Evolutionary conservation across 1,140 invertebrate genomes (phyloP), one percentile per base, ranked within the genome.

Genomic region (Drosophila tropicalis): DNA sequence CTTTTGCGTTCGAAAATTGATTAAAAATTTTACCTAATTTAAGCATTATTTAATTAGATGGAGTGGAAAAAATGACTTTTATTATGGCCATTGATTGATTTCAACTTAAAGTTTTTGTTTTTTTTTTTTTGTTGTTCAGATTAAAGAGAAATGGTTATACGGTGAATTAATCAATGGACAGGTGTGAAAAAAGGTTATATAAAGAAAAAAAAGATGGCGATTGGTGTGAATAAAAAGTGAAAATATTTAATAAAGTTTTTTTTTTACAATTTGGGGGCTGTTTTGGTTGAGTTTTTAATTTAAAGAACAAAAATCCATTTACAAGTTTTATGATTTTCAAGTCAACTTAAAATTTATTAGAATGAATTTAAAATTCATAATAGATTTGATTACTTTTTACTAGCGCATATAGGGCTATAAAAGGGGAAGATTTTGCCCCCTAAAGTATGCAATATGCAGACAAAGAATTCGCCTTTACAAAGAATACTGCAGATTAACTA

Each of bases 1-100:
- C 29, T 29, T 29, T 29, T 29, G 29, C 29, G 29, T 36, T 62
- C 34, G 2, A 41, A 44, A 19, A 29, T 19, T 10, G 22, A 39
- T 5, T 22, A 36, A 61, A 72, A 60, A 68, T 39, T 29, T 17
- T 25, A n/a, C 34, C 44, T 64, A 76, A 69, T 67, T 67, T 76
- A 19, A 61, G 39, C 36, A 40, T 70, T 64, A 41, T 47, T 77
- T 77, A 69, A 69, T 70, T 69, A 40, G 15, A 7, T n/a, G 56
- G 10, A 62, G 32, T 17, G 41, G 12, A 39, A 61, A 72, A 72
- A 61, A 19, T 36, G 12, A 22, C 29, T n/a, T 64, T 63, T 72
- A 67, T 72, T 65, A 44, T 67, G 58, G 58, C 39, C 61, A 47
- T 76, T 72, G 70, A 72, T 76, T 72, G 73, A 67, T 76, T 63